Evolutionary conservation across 2,888 invertebrate genomes (phyloP).

Genomic region (Nowickia ferox): DNA sequence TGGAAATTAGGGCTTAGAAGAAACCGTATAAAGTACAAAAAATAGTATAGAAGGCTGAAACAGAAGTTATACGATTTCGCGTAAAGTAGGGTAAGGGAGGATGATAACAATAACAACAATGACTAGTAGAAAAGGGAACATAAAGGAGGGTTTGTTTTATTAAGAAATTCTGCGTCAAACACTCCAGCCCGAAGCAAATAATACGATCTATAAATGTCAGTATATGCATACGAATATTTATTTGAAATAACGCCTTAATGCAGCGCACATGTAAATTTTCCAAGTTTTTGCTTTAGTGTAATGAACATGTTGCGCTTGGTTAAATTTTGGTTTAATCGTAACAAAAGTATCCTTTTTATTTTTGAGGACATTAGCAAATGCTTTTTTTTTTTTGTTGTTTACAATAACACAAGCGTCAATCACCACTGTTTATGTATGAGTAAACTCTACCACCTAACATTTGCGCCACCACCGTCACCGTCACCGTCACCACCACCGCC

Average conservation of each 20-base stretch:
- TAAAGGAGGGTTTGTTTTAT: background rate
- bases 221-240: background rate
- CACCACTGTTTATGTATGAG: conserved; percentile 24
- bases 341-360: conserved; percentile 53
- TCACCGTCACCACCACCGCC: conserved; percentile 34
- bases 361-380: conserved; percentile 64
- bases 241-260: background rate
- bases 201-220: conserved; percentile 59
- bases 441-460: conserved; percentile 36
- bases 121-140: conserved; percentile 1
- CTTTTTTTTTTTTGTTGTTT: conserved; percentile 4
- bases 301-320: conserved; percentile 68
- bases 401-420: conserved; percentile 18
- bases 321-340: conserved; percentile 50
- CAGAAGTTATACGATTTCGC: conserved; percentile 30
- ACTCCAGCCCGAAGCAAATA: conserved; percentile 29
- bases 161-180: background rate
- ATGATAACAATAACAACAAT: conserved; percentile 1
- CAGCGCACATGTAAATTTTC: conserved; percentile 58
- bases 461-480: conserved; percentile 37
- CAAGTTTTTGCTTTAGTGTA: conserved; percentile 55
- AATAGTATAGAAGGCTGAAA: conserved; percentile 10
- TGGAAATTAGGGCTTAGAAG: conserved; percentile 57
- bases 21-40: conserved; percentile 57
- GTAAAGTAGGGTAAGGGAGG: conserved; percentile 49